These are phyloP conservation scores for Cerceris rybyensis DNA, from an alignment of 2,888 invertebrate species.

Conservation along the genomic window DNA sequence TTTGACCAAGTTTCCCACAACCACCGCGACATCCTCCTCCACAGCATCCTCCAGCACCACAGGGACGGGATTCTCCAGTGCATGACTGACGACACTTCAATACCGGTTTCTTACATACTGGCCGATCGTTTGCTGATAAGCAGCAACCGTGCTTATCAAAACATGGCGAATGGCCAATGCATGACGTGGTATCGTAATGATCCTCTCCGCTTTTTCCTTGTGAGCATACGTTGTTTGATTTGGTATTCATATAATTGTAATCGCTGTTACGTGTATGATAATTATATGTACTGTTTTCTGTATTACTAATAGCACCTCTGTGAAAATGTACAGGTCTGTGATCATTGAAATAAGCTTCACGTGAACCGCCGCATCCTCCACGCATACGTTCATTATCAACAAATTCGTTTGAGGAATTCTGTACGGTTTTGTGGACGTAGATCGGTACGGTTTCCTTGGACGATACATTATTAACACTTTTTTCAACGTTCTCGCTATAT, in stretches of 20 bases:
- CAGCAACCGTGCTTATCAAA: conserved; percentile 64
- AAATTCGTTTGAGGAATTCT: conserved; percentile 38
- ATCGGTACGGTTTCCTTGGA: conserved; percentile 25
- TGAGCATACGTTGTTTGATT: not conserved
- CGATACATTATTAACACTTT: conserved; percentile 34
- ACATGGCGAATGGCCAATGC: conserved; percentile 53
- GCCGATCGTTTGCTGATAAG: conserved; percentile 62
- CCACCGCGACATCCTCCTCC: conserved; percentile 74
- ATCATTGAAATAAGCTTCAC: conserved; percentile 12
- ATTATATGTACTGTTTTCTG: not conserved
- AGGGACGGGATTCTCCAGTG: conserved; percentile 55
- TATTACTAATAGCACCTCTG: no score
- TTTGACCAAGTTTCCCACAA: conserved; percentile 72
- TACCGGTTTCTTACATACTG: conserved; percentile 56
- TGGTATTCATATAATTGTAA: not conserved
- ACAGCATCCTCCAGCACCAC: conserved; percentile 73
- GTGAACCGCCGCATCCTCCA: conserved; percentile 70
- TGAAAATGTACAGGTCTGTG: not conserved
- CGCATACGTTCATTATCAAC: conserved; percentile 68
- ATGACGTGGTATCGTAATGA: conserved; percentile 12
- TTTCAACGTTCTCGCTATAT: conserved; percentile 29
- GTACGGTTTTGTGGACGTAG: conserved; percentile 24
- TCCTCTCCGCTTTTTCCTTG: not conserved
- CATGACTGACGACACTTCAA: conserved; percentile 58
- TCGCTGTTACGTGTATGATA: not conserved